These are phyloP conservation scores for Sander vitreus DNA, from an alignment of 2,113 vertebrate species.

Conservation along the genomic window DNA sequence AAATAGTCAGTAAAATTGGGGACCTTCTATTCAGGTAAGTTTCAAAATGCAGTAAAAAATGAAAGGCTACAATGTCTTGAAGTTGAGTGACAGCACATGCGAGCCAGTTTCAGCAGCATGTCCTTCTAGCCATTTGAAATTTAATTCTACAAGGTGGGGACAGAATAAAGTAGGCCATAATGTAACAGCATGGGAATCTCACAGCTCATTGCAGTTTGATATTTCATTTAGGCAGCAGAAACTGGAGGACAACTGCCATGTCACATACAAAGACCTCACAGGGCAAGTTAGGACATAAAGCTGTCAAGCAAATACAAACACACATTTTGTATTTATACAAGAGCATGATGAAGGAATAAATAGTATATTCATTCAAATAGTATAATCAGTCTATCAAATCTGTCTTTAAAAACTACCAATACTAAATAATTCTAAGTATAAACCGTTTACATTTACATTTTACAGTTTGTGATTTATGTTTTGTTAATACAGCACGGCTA, in stretches of 20 bases:
- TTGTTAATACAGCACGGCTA: not conserved
- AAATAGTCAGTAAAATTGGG: slow-evolving; percentile 2
- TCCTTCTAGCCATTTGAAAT: slow-evolving; percentile 41
- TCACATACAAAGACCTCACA: not conserved
- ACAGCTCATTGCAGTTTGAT: slow-evolving; percentile 47
- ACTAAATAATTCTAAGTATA: not conserved
- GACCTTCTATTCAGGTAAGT: not conserved
- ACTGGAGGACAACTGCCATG: slow-evolving; percentile 46
- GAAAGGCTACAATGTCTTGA: slow-evolving; percentile 26
- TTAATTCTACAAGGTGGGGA: slow-evolving; percentile 36
- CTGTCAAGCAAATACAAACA: slow-evolving; percentile 4
- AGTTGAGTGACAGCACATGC: slow-evolving; percentile 19
- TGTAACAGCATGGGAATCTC: slow-evolving; percentile 18
- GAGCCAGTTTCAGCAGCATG: not conserved
- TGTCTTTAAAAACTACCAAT: too few relatives aligned
- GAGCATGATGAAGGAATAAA: not conserved
- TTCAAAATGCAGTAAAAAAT: slow-evolving; percentile 19
- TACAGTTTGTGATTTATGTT: not conserved
- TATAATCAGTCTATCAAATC: not conserved
- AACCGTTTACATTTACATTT: not conserved
- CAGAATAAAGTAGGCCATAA: slow-evolving; percentile 49
- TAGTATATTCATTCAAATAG: not conserved
- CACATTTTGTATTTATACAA: not conserved
- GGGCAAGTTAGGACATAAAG: slow-evolving; percentile 16
- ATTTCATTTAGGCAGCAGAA: slow-evolving; percentile 49